Conservation (phyloP, 2,888 invertebrate species). For the Reticulitermes lucifugus region DNA sequence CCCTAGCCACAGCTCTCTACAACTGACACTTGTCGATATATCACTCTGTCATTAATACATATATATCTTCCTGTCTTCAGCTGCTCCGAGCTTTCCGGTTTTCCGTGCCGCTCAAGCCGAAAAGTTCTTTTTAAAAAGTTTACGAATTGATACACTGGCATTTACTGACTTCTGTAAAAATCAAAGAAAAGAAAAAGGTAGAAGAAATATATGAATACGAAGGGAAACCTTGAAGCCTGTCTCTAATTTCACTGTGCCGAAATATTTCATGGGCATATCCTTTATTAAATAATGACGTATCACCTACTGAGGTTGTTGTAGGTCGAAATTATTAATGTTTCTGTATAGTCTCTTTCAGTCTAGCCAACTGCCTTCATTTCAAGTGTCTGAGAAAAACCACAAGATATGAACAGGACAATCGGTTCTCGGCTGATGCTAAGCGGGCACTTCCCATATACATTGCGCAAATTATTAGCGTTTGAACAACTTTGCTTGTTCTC, state of each 20-base stretch:
- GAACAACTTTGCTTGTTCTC: too few species aligned
- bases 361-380: too few species aligned
- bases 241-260: background rate
- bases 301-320: too few species aligned
- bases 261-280: background rate
- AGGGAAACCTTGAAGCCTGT: background rate
- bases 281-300: too few species aligned
- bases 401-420: too few species aligned
- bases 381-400: too few species aligned
- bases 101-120: background rate
- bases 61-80: conserved; percentile 49
- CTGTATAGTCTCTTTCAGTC: too few species aligned
- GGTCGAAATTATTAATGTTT: too few species aligned
- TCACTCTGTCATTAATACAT: conserved; percentile 51
- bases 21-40: conserved; percentile 47
- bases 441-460: too few species aligned
- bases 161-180: conserved; percentile 37
- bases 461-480: too few species aligned
- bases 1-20: background rate
- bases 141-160: conserved; percentile 40
- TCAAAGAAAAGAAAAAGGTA: background rate
- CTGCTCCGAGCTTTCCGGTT: background rate
- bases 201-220: conserved; percentile 15
- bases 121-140: conserved; percentile 19
- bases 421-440: too few species aligned